A percentile compares a stretch with the other conserved stretches of the same genome.
These are phyloP conservation scores for Eristalis arbustorum DNA, from an alignment of 2,888 invertebrate genomes.

Conservation along the genomic window DNA sequence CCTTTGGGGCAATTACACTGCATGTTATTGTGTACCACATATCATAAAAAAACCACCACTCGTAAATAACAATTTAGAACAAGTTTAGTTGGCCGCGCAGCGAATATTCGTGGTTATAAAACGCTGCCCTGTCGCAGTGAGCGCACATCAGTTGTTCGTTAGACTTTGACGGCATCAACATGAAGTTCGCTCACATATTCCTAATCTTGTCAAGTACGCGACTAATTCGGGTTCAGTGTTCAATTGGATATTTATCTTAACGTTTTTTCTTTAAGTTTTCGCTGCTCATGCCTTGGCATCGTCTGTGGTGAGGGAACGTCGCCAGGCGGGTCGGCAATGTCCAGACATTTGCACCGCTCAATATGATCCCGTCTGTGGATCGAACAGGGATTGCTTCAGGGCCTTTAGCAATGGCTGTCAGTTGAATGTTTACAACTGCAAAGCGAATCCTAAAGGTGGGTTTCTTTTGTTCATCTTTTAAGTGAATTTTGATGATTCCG, in stretches of 20 bases:
- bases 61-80: neutral
- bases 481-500: neutral
- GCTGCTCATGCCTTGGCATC: neutral
- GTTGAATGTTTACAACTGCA: constrained; percentile 30
- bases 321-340: neutral
- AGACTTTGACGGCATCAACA: neutral
- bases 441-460: neutral
- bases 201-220: neutral
- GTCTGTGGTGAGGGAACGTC: neutral
- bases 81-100: neutral
- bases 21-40: too few species aligned
- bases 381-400: constrained; percentile 24
- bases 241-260: neutral
- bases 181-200: neutral
- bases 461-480: neutral
- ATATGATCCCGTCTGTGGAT: constrained; percentile 42
- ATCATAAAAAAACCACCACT: neutral
- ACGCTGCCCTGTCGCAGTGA: neutral
- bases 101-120: neutral
- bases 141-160: neutral
- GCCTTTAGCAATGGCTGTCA: constrained; percentile 27
- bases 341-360: constrained; percentile 3
- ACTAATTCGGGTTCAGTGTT: neutral
- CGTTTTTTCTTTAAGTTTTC: neutral
- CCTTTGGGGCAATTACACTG: too few species aligned